Percentiles rank a stretch among this genome's conserved stretches.
These are phyloP conservation scores for Xiphydria camelus DNA, from an alignment of 2,888 invertebrate species.

Conservation along the genomic window DNA sequence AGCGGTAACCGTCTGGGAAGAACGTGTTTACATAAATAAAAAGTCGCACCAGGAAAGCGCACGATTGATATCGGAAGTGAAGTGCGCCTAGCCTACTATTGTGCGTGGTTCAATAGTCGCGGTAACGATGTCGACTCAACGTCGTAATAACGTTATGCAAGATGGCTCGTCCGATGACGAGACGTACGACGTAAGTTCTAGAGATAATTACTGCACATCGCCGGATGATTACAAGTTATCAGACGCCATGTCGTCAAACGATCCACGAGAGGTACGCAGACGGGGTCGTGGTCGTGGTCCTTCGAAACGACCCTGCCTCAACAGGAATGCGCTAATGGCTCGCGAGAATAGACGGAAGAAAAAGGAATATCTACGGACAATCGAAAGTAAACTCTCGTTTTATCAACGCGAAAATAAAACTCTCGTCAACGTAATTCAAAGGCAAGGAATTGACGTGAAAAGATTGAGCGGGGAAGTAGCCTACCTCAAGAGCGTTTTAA, in stretches of 20 bases:
- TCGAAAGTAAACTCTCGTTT: conserved; percentile 60
- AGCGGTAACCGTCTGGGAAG: too few species aligned
- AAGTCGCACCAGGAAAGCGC: too few species aligned
- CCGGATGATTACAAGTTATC: conserved; percentile 1
- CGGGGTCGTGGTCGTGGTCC: conserved; percentile 36
- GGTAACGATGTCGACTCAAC: conserved; percentile 10
- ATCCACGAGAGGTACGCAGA: conserved; percentile 20
- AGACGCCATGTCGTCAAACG: conserved; percentile 4
- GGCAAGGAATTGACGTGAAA: conserved; percentile 59
- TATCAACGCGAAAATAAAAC: conserved; percentile 59
- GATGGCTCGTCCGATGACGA: conserved; percentile 11
- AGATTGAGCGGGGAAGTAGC: conserved; percentile 61
- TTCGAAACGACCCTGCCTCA: conserved; percentile 56
- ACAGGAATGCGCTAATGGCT: conserved; percentile 66
- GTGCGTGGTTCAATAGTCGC: too few species aligned
- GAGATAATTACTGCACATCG: conserved; percentile 2
- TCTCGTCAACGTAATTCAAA: conserved; percentile 58
- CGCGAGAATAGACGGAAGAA: conserved; percentile 66
- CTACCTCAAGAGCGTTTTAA: conserved; percentile 62
- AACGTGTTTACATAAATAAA: too few species aligned
- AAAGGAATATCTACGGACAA: conserved; percentile 63
- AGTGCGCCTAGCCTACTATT: too few species aligned
- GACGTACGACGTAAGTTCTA: conserved; percentile 1
- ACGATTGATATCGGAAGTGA: too few species aligned
- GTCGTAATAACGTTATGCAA: conserved; percentile 5